These are phyloP conservation scores for Entomobrya multifasciata DNA, from an alignment of 2,888 invertebrate species.

Conservation along the genomic window DNA sequence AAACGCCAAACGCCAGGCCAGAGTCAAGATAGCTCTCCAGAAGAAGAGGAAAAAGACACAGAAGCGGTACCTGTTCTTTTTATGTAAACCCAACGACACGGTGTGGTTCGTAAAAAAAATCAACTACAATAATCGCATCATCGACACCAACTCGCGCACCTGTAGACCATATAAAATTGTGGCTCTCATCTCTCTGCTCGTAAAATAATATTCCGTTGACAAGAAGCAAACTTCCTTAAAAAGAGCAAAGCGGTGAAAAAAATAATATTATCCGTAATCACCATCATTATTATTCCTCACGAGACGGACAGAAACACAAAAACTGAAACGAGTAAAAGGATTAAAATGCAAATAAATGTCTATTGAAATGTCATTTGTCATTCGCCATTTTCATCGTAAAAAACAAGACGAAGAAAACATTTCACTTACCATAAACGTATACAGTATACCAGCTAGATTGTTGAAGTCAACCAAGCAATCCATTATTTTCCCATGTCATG, in stretches of 20 bases:
- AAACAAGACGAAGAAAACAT: no score
- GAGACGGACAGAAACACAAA: not conserved
- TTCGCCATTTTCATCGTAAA: conserved; percentile 19
- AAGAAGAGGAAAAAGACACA: not conserved
- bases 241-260: not conserved
- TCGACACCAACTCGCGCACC: not conserved
- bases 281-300: conserved; percentile 48
- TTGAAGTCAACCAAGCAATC: no score
- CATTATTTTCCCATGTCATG: conserved; percentile 22
- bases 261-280: conserved; percentile 13
- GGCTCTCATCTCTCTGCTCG: no score
- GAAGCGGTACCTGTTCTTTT: not conserved
- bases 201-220: not conserved
- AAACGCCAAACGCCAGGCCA: not conserved
- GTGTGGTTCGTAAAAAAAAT: conserved; percentile 21
- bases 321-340: conserved; percentile 27
- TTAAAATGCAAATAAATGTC: conserved; percentile 66
- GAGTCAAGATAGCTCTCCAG: conserved; percentile 33
- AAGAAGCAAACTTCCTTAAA: conserved; percentile 4
- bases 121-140: not conserved
- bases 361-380: conserved; percentile 72
- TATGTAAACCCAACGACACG: conserved; percentile 5
- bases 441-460: no score
- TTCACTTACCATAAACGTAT: no score
- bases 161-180: not conserved